Base-by-base conservation (phyloP, 1,140 invertebrate species). In the Tigriopus japonicus region DNA sequence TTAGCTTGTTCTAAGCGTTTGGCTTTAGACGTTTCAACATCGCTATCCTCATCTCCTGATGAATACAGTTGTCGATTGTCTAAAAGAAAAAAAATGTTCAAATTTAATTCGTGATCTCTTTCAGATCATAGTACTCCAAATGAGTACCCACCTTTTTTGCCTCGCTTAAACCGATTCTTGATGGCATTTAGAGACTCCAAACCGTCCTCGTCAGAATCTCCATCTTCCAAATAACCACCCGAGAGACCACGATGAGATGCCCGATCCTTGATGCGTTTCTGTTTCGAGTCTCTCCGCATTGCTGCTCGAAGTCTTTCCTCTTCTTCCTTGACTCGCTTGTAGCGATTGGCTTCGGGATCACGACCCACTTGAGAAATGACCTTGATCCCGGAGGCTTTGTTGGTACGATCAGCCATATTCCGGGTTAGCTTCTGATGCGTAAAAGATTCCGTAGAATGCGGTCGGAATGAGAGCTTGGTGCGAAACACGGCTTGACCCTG, bases 401-500 rank as follows among this genome's bases (percentile, higher is more conserved):
- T 87, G n/a, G 89, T 94, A 12, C 94, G 78, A 71, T 98, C 95
- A 5, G 94, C 95, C 52, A 98, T 74, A 0, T 91, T 97, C 71
- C 97, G 78, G 0, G 94, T 98, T 84, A 99, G 95, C 77, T 99
- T 98, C 62, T 92, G 81, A 74, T 98, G 94, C 1, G 94, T 98
- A 72, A 96, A 94, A 1, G 90, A 95, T 68, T 98, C 94, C 0
- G 94, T 98, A 0, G 93, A 98, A 70, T 96, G 90, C 1, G 93
- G 92, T 60, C 94, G 78, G 81, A 98, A 98, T 0, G 89, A 90
- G 0, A 98, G 74, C 71, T 98, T 98, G 1, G 91, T 96, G 51
- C 86, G 78, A 71, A 98, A 98, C 5, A 98, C 88, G 0, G 90
- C 86, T 72, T 98, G 94, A 0, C 93, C 95, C 70, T 97, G 91